These are phyloP conservation scores for Mythimna ferrago DNA, from an alignment of 2,888 invertebrate genomes.

Conservation along the genomic window DNA sequence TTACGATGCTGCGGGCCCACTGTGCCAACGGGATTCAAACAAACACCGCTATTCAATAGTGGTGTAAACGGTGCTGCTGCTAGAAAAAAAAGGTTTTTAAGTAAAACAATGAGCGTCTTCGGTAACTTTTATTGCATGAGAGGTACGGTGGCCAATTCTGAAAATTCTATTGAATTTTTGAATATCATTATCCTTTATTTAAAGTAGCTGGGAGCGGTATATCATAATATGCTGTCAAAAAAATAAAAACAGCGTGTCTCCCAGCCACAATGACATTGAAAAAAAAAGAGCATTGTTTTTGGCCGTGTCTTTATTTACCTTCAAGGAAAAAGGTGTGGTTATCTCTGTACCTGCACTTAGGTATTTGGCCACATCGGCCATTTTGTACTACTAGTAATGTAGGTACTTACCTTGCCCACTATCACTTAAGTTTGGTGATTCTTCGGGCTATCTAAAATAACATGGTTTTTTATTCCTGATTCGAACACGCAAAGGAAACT, in stretches of 20 bases:
- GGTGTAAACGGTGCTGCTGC: conserved; percentile 55
- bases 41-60: conserved; percentile 78
- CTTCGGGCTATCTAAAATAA: too few relatives aligned
- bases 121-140: conserved; percentile 83
- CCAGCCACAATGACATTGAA: conserved; percentile 3
- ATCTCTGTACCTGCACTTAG: background rate
- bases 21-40: conserved; percentile 79
- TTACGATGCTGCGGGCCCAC: conserved; percentile 84
- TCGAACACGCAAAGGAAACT: too few relatives aligned
- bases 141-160: conserved; percentile 81
- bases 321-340: background rate
- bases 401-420: too few relatives aligned
- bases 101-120: conserved; percentile 79
- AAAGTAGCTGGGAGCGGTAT: conserved; percentile 78
- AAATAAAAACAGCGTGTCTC: conserved; percentile 1
- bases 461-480: too few relatives aligned
- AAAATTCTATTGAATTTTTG: conserved; percentile 74
- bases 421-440: too few relatives aligned
- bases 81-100: conserved; percentile 75
- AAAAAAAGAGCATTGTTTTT: conserved; percentile 4
- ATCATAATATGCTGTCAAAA: conserved; percentile 66
- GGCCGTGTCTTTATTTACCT: background rate
- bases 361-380: background rate
- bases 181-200: conserved; percentile 78
- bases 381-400: too few relatives aligned